Conservation (phyloP, 2,888 invertebrate species). For the Nomada ferruginata region DNA sequence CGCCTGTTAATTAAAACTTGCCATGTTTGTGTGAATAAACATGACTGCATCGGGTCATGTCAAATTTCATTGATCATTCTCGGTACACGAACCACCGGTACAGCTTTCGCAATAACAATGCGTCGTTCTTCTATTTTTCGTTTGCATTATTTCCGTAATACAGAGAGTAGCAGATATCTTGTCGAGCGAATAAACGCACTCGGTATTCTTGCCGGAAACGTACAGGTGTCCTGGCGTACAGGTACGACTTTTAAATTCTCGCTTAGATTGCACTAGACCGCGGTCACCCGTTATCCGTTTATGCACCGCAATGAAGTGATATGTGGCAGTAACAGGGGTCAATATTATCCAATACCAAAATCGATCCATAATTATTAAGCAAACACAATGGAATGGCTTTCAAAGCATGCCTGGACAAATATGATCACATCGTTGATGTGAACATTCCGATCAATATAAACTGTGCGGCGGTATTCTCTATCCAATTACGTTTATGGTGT, state of each 20-base stretch:
- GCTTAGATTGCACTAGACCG: conserved; percentile 31
- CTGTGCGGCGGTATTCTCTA: conserved; percentile 67
- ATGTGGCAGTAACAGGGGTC: conserved; percentile 58
- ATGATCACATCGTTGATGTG: conserved; percentile 73
- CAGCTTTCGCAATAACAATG: conserved; percentile 27
- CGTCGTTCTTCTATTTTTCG: conserved; percentile 19
- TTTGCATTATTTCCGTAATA: not conserved
- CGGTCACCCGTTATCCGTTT: conserved; percentile 49
- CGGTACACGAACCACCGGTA: conserved; percentile 23
- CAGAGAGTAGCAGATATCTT: not conserved
- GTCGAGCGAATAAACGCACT: not conserved
- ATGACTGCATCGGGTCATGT: conserved; percentile 38
- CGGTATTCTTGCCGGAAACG: conserved; percentile 5
- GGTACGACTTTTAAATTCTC: conserved; percentile 43
- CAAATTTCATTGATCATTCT: conserved; percentile 64
- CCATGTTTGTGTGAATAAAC: conserved; percentile 49
- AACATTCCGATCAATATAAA: conserved; percentile 73
- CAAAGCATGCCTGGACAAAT: conserved; percentile 72
- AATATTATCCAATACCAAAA: conserved; percentile 69
- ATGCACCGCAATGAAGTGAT: conserved; percentile 59
- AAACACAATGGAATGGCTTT: conserved; percentile 67
- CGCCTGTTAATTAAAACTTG: conserved; percentile 79
- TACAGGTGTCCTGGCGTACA: conserved; percentile 13
- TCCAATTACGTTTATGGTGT: conserved; percentile 70
- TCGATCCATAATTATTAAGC: conserved; percentile 73